phyloP scores from a whole-genome alignment of 2,888 invertebrate genomes.

The Rhagonycha fulva region DNA sequence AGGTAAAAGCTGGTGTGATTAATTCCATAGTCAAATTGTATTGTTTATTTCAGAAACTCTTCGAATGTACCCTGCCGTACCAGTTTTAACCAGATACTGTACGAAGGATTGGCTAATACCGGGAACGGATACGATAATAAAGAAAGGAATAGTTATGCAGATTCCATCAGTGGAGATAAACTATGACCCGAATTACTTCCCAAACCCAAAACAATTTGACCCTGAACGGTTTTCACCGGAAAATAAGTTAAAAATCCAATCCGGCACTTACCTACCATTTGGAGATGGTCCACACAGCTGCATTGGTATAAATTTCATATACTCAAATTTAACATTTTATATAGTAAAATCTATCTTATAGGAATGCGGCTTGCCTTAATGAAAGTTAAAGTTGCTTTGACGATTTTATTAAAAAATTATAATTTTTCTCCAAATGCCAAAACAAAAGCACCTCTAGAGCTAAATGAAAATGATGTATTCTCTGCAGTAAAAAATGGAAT shows the following conservation, averaged over 20 bases:
- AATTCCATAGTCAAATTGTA: not conserved
- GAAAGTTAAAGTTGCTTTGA: not conserved
- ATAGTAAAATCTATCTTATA: not conserved
- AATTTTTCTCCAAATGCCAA: not conserved
- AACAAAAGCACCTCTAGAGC: not conserved
- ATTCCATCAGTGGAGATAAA: slow-evolving; percentile 41
- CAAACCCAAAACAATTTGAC: slow-evolving; percentile 64
- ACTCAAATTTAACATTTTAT: not conserved
- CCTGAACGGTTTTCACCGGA: slow-evolving; percentile 64
- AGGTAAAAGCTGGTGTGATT: slow-evolving; percentile 35
- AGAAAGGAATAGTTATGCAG: slow-evolving; percentile 36
- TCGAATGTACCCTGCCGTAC: slow-evolving; percentile 43
- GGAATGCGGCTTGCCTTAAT: not conserved
- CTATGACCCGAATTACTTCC: slow-evolving; percentile 45
- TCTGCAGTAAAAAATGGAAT: not conserved
- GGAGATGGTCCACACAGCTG: slow-evolving; percentile 64
- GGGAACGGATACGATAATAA: slow-evolving; percentile 35
- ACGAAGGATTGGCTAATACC: slow-evolving; percentile 40
- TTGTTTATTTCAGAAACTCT: slow-evolving; percentile 39
- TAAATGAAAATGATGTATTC: not conserved
- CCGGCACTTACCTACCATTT: slow-evolving; percentile 56
- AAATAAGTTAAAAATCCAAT: slow-evolving; percentile 54
- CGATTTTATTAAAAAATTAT: not conserved
- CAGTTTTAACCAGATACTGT: slow-evolving; percentile 38
- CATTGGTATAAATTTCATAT: slow-evolving; percentile 52